These are phyloP conservation scores for Grus americana DNA, from an alignment of 2,113 vertebrate species.

Conservation along the genomic window DNA sequence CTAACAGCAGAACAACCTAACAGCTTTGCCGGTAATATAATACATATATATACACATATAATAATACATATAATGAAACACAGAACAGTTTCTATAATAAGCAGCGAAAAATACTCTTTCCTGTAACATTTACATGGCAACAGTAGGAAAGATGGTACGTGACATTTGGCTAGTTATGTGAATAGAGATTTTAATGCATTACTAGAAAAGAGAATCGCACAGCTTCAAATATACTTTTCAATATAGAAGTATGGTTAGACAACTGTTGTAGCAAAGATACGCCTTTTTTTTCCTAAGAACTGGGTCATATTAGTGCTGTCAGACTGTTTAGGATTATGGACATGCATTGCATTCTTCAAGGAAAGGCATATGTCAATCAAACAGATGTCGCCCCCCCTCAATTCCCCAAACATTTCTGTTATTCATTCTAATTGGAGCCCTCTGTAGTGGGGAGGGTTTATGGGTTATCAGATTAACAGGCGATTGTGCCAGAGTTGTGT, in stretches of 20 bases:
- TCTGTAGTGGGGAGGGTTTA: background rate
- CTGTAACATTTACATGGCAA: background rate
- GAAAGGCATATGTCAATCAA: constrained; percentile 36
- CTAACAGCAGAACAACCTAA: constrained; percentile 6
- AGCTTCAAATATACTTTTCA: background rate
- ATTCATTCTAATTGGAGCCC: constrained; percentile 43
- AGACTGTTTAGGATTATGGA: background rate
- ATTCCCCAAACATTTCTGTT: constrained; percentile 29
- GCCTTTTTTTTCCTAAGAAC: background rate
- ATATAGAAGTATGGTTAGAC: background rate
- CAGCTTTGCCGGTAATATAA: background rate
- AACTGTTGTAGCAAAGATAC: background rate
- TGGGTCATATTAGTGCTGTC: background rate
- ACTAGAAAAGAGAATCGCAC: background rate
- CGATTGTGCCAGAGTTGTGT: background rate
- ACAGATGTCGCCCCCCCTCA: background rate
- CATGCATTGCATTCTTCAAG: constrained; percentile 12
- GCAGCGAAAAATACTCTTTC: background rate
- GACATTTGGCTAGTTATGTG: background rate
- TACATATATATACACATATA: background rate
- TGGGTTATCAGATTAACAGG: constrained; percentile 46
- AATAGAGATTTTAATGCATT: background rate
- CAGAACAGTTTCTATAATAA: background rate
- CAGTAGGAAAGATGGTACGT: background rate
- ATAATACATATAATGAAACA: background rate